Evolutionary conservation across 1,140 invertebrate species (phyloP), one percentile per base, ranked within the genome.

Genomic region (Grapholita molesta): DNA sequence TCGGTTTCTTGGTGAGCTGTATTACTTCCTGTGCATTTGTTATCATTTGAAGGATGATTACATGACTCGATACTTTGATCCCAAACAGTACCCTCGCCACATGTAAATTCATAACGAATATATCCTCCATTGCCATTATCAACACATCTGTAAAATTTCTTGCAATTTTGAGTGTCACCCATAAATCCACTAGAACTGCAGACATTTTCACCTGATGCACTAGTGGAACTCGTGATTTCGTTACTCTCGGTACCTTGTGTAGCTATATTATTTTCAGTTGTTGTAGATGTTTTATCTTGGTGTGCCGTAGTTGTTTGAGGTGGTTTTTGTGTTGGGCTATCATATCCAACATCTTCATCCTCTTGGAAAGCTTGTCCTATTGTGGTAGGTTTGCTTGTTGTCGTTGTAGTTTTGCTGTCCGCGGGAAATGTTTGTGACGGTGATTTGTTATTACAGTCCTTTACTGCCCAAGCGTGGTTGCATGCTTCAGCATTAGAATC

Each of bases 91-190:
- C 94, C 94, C 48, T 93, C 90, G 1, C 93, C 94, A 83, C 94
- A 95, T n/a, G 80, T 85, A 81, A 94, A 95, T 28, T 94, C 90
- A 74, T 94, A 94, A 78, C 92, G 93, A 12, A 75, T 92, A 70
- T 90, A 94, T 25, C 91, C 90, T n/a, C 92, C 92, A 70, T 92
- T 81, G 24, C 92, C 93, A 71, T 93, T 91, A 78, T 94, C 90
- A 3, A 95, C 94, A 77, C 94, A 95, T 52, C 94, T 88, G 77
- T 94, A 94, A 71, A 95, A 95, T 75, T 93, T 93, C 64, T 90
- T 90, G 72, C 95, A 95, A 70, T 95, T 89, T 8, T 89, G 86
- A 23, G 80, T 76, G 75, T 94, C 90, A 6, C 92, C 90, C 70
- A 94, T 86, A 78, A 95, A 95, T 35, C 93, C 93, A 79, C 93